Percentiles rank a stretch among this genome's conserved stretches.
Evolutionary conservation across 2,113 vertebrate genomes (phyloP).

Genomic region (Pterophyllum scalare): DNA sequence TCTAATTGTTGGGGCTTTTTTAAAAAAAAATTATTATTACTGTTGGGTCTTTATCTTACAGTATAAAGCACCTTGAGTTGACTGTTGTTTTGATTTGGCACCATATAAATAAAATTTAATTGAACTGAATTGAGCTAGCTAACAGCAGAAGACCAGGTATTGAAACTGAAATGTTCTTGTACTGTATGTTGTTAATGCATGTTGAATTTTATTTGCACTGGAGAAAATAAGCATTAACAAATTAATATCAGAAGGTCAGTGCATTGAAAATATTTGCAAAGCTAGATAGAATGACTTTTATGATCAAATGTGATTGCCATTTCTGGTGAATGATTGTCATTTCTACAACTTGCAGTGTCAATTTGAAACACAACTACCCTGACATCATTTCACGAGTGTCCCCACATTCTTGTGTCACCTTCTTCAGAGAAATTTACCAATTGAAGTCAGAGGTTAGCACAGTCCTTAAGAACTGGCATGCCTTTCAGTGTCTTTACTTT

Average conservation of each 20-base stretch:
- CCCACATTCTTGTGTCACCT: no score
- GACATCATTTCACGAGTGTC: neutral
- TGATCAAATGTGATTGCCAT: neutral
- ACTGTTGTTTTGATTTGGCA: no score
- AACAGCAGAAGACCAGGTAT: neutral
- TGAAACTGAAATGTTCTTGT: neutral
- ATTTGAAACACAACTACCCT: neutral
- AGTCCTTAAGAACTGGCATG: no score
- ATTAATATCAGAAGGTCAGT: neutral
- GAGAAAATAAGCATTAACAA: neutral
- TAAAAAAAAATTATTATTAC: no score
- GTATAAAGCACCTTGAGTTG: no score
- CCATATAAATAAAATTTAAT: no score
- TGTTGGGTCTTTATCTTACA: no score
- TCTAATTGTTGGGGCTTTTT: no score
- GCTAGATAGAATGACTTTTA: neutral
- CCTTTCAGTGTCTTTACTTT: no score
- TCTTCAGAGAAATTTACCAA: no score
- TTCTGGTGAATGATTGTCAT: neutral
- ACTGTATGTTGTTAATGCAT: neutral
- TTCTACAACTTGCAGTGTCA: neutral
- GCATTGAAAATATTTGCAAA: neutral
- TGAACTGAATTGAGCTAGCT: neutral
- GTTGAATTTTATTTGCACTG: neutral
- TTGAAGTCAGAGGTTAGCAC: no score